Evolutionary conservation across 2,113 vertebrate species (phyloP).

Genomic region (Lasiurus borealis): DNA sequence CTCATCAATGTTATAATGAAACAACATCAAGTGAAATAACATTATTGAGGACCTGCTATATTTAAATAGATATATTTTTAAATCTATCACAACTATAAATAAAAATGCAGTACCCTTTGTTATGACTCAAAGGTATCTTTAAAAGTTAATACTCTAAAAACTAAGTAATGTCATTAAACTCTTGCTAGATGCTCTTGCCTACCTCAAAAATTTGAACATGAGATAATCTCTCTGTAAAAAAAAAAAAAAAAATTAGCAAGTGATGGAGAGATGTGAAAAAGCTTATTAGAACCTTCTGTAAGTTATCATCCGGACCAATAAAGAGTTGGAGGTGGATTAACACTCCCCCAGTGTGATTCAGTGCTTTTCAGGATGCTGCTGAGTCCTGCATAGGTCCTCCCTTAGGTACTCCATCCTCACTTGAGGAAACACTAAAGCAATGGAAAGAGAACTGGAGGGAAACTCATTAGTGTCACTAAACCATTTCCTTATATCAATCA

Average conservation of each 20-base stretch:
- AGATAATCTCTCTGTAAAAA: not conserved
- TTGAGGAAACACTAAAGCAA: not conserved
- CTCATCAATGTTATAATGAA: not conserved
- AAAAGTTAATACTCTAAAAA: constrained; percentile 5
- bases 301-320: not conserved
- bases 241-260: not conserved
- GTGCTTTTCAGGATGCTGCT: not conserved
- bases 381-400: not conserved
- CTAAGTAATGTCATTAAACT: not conserved
- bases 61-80: not conserved
- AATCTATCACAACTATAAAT: not conserved
- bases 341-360: not conserved
- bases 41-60: not conserved
- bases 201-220: not conserved
- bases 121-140: not conserved
- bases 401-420: not conserved
- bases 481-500: not conserved
- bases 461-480: not conserved
- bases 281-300: not conserved
- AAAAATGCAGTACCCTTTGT: not conserved
- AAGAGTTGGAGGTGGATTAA: not conserved
- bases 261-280: not conserved
- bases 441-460: not conserved
- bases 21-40: not conserved
- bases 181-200: not conserved